phyloP scores from a whole-genome alignment of 2,113 vertebrate species.

The Conger conger region DNA sequence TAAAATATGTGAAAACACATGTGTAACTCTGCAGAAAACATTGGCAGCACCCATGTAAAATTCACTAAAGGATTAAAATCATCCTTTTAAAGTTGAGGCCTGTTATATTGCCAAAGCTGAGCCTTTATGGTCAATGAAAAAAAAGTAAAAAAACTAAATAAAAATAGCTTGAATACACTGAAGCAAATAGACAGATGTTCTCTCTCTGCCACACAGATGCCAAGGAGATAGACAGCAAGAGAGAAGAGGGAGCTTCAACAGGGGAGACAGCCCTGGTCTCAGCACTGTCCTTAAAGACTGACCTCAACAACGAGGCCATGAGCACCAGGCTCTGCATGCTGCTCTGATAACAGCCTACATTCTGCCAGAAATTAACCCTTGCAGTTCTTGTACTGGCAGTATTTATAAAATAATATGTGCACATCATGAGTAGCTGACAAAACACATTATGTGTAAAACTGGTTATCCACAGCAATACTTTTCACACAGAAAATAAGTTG shows the following conservation, averaged over 20 bases:
- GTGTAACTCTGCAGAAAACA: background rate
- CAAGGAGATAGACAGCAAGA: background rate
- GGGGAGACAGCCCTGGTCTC: background rate
- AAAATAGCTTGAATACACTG: background rate
- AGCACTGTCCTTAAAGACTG: background rate
- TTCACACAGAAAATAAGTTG: background rate
- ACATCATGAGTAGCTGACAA: background rate
- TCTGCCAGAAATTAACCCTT: background rate
- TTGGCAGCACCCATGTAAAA: background rate
- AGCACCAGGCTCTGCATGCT: constrained; percentile 25
- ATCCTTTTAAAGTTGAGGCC: too few species aligned
- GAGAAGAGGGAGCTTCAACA: background rate
- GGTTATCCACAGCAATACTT: background rate
- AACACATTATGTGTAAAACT: background rate
- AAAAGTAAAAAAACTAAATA: too few species aligned
- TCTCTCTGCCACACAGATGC: constrained; percentile 3
- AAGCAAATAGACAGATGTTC: background rate
- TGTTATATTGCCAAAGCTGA: background rate
- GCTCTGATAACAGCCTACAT: background rate
- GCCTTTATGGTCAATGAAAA: background rate
- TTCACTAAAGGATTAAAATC: background rate
- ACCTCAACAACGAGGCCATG: background rate
- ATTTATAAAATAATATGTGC: background rate
- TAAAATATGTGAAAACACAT: background rate
- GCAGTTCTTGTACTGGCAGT: background rate